Evolutionary conservation across 1,140 invertebrate genomes (phyloP), one percentile per base, ranked within the genome.

Genomic region (Drosophila fuyamai): DNA sequence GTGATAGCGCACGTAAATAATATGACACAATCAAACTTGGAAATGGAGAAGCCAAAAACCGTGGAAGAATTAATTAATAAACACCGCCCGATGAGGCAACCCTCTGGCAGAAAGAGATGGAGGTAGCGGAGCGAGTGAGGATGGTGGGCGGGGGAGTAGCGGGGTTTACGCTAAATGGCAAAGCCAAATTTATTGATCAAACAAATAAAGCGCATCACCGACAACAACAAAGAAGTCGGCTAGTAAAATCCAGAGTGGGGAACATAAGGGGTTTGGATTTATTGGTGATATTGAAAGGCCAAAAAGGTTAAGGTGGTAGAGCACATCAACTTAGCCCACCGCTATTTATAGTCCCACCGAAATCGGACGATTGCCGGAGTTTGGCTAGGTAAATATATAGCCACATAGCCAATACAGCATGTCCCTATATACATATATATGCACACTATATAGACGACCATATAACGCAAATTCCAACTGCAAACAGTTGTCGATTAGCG

Each of bases 11-110:
- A 75, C 80, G 58, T 68, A 81, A 85, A 79, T 81, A 82, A 73
- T 63, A 89, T 86, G 83, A 86, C 83, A 86, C 83, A 88, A 86
- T 86, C 83, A 70, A 72, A 73, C 44, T 65, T 43, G 53, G 61
- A 61, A 75, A 63, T 53, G 82, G 63, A 61, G 62, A 62, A 57
- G 70, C 62, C 61, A 58, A 55, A 67, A 77, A 65, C 78, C 62
- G 63, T 78, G 35, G 43, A 89, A 79, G 79, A 86, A 86, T 83
- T 86, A 82, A 86, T 86, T 86, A 83, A 86, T 88, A 83, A 86
- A 80, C 74, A 56, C 63, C 55, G 63, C 55, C 48, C 44, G 78
- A 77, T 68, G 72, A 84, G 81, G 81, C 77, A 77, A 83, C 55
- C 80, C 59, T 12, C 35, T 16, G 54, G 38, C n/a, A 16, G n/a